These are phyloP conservation scores for Premnoplex brunnescens DNA, from an alignment of 2,797 vertebrate genomes.

Conservation along the genomic window DNA sequence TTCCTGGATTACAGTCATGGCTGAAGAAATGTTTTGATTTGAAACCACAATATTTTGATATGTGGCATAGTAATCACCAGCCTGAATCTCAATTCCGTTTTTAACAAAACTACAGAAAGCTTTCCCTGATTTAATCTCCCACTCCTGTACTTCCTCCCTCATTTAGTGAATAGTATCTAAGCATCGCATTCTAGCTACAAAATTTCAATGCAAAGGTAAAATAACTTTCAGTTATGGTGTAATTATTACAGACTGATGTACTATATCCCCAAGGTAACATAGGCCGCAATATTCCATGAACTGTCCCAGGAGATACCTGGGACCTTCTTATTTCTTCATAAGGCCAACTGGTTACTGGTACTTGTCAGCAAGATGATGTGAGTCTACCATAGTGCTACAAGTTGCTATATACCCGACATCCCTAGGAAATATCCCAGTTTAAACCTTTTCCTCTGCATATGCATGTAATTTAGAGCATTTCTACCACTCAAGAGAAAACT, in stretches of 20 bases:
- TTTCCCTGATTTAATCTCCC: background rate
- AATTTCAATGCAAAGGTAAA: background rate
- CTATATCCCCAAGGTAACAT: background rate
- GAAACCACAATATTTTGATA: background rate
- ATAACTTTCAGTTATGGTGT: background rate
- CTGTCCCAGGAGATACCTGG: background rate
- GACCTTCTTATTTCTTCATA: background rate
- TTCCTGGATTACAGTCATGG: background rate
- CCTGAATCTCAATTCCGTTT: background rate
- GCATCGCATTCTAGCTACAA: background rate
- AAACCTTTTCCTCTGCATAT: background rate
- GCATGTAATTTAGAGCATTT: background rate
- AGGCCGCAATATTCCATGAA: background rate
- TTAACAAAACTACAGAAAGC: background rate
- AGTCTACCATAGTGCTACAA: background rate
- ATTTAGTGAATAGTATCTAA: background rate
- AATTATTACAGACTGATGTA: background rate
- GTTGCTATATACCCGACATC: background rate
- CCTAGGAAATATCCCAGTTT: background rate
- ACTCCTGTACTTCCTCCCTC: background rate
- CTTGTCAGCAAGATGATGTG: background rate
- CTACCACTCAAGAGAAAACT: background rate
- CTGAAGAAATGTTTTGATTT: background rate
- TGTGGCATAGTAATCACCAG: background rate
- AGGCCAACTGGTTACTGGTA: background rate